phyloP scores from a whole-genome alignment of 2,113 vertebrate species.

The Pseudorhombus dupliciocellatus region DNA sequence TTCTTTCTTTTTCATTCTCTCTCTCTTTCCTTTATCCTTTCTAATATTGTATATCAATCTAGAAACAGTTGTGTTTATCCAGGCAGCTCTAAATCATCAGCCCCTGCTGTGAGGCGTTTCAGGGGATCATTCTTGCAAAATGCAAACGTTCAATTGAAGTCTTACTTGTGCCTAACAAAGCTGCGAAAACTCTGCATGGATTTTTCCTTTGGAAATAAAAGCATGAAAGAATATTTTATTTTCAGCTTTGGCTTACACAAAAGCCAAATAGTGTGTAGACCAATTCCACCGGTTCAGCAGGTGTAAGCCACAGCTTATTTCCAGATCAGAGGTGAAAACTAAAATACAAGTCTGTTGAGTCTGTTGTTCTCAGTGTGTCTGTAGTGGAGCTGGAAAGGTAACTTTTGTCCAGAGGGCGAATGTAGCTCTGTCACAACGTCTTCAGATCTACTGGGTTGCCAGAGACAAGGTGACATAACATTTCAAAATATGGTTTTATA shows the following conservation, averaged over 20 bases:
- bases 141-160: constrained; percentile 55
- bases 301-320: background rate
- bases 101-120: constrained; percentile 51
- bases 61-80: constrained; percentile 53
- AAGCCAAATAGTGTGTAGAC: background rate
- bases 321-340: background rate
- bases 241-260: background rate
- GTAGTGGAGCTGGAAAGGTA: background rate
- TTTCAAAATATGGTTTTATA: too few species aligned
- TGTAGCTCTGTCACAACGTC: background rate
- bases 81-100: constrained; percentile 41
- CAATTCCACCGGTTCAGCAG: background rate
- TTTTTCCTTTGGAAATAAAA: constrained; percentile 36
- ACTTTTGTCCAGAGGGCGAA: background rate
- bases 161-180: constrained; percentile 42
- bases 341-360: background rate
- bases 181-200: constrained; percentile 11
- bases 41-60: constrained; percentile 14
- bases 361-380: too few species aligned
- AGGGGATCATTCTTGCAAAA: constrained; percentile 45
- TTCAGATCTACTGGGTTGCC: background rate
- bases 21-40: background rate
- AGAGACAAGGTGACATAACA: too few species aligned
- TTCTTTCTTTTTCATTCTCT: background rate
- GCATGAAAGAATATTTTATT: constrained; percentile 9